These are phyloP conservation scores for Phaethon lepturus DNA, from an alignment of 2,113 vertebrate genomes.

Conservation along the genomic window DNA sequence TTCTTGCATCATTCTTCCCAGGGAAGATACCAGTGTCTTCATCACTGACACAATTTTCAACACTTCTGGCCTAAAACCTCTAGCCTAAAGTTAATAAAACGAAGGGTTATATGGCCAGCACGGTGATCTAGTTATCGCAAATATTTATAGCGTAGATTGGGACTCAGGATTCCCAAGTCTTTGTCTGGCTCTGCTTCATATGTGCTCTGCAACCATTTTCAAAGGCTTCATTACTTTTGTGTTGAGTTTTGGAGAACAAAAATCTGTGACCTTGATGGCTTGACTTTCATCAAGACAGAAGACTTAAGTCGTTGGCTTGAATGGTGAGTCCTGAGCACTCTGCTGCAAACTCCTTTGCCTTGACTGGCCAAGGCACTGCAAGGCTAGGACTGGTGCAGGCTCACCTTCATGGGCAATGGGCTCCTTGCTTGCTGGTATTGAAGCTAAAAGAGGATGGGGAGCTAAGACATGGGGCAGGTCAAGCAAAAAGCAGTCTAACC, in stretches of 20 bases:
- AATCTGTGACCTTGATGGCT: fast-evolving
- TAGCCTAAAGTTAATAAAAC: background rate
- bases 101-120: background rate
- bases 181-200: background rate
- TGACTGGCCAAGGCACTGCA: background rate
- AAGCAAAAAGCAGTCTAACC: background rate
- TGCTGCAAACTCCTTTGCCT: background rate
- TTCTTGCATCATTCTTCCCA: background rate
- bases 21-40: background rate
- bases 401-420: background rate
- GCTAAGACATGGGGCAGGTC: background rate
- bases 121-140: background rate
- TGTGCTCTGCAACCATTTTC: background rate
- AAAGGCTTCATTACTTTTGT: background rate
- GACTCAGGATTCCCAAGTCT: background rate
- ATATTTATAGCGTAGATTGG: background rate
- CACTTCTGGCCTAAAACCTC: background rate
- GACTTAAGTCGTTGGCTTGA: background rate
- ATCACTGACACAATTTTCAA: background rate
- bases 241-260: background rate
- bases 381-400: background rate
- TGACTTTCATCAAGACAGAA: background rate
- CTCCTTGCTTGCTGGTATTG: background rate
- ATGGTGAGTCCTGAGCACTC: background rate
- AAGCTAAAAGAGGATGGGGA: background rate